phyloP scores from a whole-genome alignment of 2,113 vertebrate species.

The Gambusia holbrooki region DNA sequence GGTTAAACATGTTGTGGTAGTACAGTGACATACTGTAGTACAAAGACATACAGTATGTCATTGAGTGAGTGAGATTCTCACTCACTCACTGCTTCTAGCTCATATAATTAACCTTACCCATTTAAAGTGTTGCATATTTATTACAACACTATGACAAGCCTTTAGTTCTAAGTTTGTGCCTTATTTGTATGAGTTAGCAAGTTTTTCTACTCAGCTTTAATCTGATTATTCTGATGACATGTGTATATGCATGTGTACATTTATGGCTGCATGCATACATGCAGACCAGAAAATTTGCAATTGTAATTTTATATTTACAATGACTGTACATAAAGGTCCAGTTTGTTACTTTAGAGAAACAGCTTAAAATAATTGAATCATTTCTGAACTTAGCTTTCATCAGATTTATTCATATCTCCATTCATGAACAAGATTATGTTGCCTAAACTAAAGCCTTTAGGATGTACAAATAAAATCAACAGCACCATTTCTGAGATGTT shows the following conservation, averaged over 20 bases:
- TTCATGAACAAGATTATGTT: too few species aligned
- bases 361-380: too few species aligned
- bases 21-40: background rate
- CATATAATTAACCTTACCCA: background rate
- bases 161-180: background rate
- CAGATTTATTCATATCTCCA: too few species aligned
- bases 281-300: too few species aligned
- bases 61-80: background rate
- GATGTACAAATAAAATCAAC: background rate
- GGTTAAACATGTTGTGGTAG: conserved; percentile 1
- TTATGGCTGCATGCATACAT: background rate
- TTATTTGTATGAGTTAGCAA: background rate
- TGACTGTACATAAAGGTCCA: background rate
- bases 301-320: background rate
- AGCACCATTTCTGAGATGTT: background rate
- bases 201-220: background rate
- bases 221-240: background rate
- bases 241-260: background rate
- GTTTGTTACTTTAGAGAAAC: too few species aligned
- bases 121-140: too few species aligned
- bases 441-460: too few species aligned
- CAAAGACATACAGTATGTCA: too few species aligned
- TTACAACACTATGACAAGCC: background rate
- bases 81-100: background rate
- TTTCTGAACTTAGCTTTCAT: too few species aligned